Evolutionary conservation across 2,113 vertebrate species (phyloP), one percentile per base, ranked within the genome.

Genomic region (Bos indicus): DNA sequence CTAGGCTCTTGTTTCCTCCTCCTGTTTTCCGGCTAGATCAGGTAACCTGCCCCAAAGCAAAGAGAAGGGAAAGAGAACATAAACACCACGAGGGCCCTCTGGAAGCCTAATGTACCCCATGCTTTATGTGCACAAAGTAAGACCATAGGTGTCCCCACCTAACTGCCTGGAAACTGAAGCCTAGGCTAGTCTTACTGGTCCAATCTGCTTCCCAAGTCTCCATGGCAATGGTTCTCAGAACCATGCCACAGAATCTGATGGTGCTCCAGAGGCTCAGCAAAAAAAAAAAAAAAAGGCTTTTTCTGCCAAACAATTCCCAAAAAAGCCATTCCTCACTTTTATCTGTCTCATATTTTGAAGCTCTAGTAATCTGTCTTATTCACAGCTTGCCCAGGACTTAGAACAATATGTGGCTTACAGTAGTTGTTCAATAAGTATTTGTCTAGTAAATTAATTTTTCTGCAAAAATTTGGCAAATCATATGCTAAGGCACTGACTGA

Each of bases 361-460:
- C 54, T 62, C 36, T 6, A 25, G 23, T n/a, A 95, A 95, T 59
- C 10, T 9, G 28, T 48, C 81, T 84, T 36, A 77, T 33, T 88
- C 43, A 90, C 56, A 36, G 17, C 46, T 81, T 88, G 52, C 21
- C 71, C 54, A 51, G n/a, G 21, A 33, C 80, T 90, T 87, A 92
- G 56, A 94, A 67, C n/a, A 59, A 62, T 30, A 21, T 16, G 6
- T 46, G 46, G 19, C 36, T 82, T n/a, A 26, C 2, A 48, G 25
- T 36, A 23, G 11, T 77, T 84, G 64, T 46, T 84, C 36, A 25
- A 12, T 64, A 92, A 82, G 7, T 90, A 80, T 64, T 74, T 74
- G 82, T 64, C 64, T 77, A 74, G 21, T 91, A 48, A 93, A 91
- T 74, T 21, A 54, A 88, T 82, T 60, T 93, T 96, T 95, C 67